A percentile compares a stretch with the other conserved stretches of the same genome.
phyloP scores from a whole-genome alignment of 2,113 vertebrate species.

The Hymenochirus boettgeri region DNA sequence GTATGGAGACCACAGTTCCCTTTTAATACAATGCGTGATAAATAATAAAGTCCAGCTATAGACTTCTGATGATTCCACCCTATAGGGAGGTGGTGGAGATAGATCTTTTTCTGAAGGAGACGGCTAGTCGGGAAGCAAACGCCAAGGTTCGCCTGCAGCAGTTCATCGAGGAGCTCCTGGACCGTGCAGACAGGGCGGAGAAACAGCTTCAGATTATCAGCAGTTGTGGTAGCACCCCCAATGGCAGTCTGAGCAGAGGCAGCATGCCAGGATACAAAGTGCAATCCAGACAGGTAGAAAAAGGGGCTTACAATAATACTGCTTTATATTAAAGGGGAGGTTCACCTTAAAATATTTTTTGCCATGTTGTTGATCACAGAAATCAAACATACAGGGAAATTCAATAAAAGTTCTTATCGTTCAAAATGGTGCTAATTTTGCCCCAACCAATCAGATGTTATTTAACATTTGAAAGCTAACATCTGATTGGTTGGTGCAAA shows the following conservation, averaged over 20 bases:
- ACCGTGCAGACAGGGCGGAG: conserved; percentile 88
- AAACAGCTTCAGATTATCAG: conserved; percentile 96
- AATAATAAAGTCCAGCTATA: background rate
- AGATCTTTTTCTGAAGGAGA: conserved; percentile 96
- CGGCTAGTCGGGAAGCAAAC: conserved; percentile 86
- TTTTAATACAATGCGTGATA: too few relatives aligned
- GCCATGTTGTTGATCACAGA: too few relatives aligned
- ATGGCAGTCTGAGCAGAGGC: conserved; percentile 83
- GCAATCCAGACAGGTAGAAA: conserved; percentile 60
- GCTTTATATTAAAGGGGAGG: too few relatives aligned
- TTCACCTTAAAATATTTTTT: too few relatives aligned
- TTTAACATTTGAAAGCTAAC: too few relatives aligned
- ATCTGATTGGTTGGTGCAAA: too few relatives aligned
- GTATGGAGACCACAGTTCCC: too few relatives aligned
- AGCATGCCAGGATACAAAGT: conserved; percentile 75
- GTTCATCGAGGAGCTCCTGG: conserved; percentile 97
- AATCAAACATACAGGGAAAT: too few relatives aligned
- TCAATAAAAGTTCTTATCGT: too few relatives aligned
- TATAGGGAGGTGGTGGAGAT: conserved; percentile 92
- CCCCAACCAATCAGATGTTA: too few relatives aligned
- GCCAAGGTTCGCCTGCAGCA: conserved; percentile 94
- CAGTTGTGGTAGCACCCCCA: conserved; percentile 91
- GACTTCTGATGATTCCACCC: background rate
- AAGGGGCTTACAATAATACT: too few relatives aligned
- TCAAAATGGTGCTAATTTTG: too few relatives aligned